phyloP scores from a whole-genome alignment of 1,140 invertebrate species.

The Listronotus oregonensis region DNA sequence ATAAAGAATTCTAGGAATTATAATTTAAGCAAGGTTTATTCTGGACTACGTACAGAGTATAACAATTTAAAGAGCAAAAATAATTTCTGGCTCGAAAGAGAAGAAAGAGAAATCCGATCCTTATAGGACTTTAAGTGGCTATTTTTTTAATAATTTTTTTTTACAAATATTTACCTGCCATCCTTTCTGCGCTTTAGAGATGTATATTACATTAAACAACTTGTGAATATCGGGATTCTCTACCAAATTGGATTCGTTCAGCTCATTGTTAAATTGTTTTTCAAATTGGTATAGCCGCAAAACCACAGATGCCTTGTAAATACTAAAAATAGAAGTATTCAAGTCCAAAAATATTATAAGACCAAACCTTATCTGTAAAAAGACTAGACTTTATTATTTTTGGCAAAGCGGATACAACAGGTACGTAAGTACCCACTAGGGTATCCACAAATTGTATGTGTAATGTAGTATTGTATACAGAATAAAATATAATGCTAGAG shows the following conservation, averaged over 20 bases:
- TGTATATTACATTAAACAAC: constrained; percentile 49
- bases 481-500: too few relatives aligned
- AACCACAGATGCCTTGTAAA: constrained; percentile 41
- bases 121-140: too few relatives aligned
- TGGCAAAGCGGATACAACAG: neutral
- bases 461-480: too few relatives aligned
- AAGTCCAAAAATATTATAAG: neutral
- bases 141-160: too few relatives aligned
- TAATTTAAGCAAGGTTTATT: too few relatives aligned
- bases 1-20: too few relatives aligned
- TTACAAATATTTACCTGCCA: constrained; percentile 48
- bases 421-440: too few relatives aligned
- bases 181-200: constrained; percentile 45
- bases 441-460: too few relatives aligned
- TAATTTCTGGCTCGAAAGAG: too few relatives aligned
- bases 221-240: constrained; percentile 49
- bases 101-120: too few relatives aligned
- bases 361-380: neutral
- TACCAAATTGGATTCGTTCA: constrained; percentile 39
- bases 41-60: too few relatives aligned
- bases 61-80: too few relatives aligned
- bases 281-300: constrained; percentile 42
- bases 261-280: constrained; percentile 25
- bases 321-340: constrained; percentile 21
- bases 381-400: neutral